phyloP scores from a whole-genome alignment of 2,888 invertebrate genomes.

The Julus scandinavius region DNA sequence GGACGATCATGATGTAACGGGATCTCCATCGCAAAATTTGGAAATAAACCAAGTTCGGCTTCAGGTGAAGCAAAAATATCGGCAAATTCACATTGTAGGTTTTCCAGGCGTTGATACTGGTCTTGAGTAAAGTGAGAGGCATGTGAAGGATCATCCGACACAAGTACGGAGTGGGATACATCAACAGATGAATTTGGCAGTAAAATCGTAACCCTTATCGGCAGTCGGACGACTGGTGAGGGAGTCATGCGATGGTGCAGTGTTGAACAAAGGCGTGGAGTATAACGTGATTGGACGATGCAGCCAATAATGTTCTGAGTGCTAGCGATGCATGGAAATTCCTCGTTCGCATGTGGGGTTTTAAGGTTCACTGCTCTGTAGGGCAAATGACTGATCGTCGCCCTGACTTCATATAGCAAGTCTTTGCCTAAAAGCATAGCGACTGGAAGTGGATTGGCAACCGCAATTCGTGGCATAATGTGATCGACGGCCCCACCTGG shows the following conservation, averaged over 20 bases:
- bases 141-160: not conserved
- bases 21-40: not conserved
- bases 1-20: not conserved
- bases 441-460: conserved; percentile 9
- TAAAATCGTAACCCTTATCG: too few relatives aligned
- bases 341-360: not conserved
- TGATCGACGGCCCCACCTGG: not conserved
- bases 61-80: not conserved
- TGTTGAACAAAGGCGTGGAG: not conserved
- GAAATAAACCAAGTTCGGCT: not conserved
- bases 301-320: not conserved
- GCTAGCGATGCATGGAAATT: not conserved
- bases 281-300: not conserved
- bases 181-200: too few relatives aligned
- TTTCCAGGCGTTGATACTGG: too few relatives aligned
- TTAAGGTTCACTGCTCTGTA: not conserved
- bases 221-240: too few relatives aligned
- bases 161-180: too few relatives aligned
- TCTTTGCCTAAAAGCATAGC: conserved; percentile 42
- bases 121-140: too few relatives aligned
- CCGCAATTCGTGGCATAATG: conserved; percentile 22
- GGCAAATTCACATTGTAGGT: not conserved
- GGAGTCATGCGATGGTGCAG: not conserved
- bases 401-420: conserved; percentile 49
- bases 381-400: not conserved